Evolutionary conservation across 2,888 invertebrate genomes (phyloP), one percentile per base, ranked within the genome.

Genomic region (Hyles lineata): DNA sequence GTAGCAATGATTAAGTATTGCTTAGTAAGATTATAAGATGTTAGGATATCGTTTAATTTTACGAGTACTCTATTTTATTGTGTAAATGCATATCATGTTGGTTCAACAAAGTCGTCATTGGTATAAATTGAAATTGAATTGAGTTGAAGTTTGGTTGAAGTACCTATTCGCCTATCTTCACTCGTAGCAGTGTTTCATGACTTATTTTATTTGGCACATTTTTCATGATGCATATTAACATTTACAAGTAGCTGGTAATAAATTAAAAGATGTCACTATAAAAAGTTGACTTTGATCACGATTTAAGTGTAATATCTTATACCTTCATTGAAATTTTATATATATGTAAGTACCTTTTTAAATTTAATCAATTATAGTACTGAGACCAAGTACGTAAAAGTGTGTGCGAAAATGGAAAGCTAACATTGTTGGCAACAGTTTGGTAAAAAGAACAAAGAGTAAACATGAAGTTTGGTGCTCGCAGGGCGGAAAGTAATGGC

Each of bases 401-500:
- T 35, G 21, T 35, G 35, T 63, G 21, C 21, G 35, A 43, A 63
- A 63, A n/a, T 21, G 43, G 35, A 63, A 63, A n/a, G 63, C 32
- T 21, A 35, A 63, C 35, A 71, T 25, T n/a, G 25, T 25, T 58
- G 43, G 43, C 35, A 60, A n/a, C 25, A 25, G 43, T 25, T 71
- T 25, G n/a, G 15, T 70, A 61, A 71, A 61, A 52, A 62, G 21
- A 25, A 29, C 35, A 70, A 70, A 55, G 70, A 76, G 74, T 72
- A 11, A 52, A 77, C 75, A 77, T 78, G 77, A 76, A 76, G 74
- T 60, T 67, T 50, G 43, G 50, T 67, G 50, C 50, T 67, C 43
- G 43, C 50, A 67, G 67, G 75, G 74, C 80, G 78, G 76, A 70
- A 77, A 74, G 76, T 77, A 80, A 78, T 73, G 73, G 84, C 84